Evolutionary conservation across 2,797 vertebrate genomes (phyloP), one percentile per base, ranked within the genome.

Genomic region (Threskiornis aethiopicus): DNA sequence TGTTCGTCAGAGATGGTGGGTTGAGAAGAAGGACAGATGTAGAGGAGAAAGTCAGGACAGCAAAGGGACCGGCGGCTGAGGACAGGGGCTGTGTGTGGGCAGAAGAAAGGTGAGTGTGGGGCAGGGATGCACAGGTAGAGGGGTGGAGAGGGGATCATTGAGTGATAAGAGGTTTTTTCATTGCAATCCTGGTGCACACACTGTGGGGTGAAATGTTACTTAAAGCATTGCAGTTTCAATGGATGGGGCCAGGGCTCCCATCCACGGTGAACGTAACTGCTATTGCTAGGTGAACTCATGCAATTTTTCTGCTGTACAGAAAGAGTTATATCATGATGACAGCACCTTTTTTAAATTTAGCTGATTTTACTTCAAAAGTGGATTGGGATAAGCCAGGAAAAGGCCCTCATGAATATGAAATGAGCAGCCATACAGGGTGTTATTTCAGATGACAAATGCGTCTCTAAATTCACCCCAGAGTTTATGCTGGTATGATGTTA

Each of bases 341-440:
- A 70, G 16, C 12, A 47, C 7, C 5, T 59, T 61, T 72, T 42
- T 7, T 1, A 57, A 35, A 58, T 70, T 6, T 29, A 47, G 6
- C 15, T 57, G n/a, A 8, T 84, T 89, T 93, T 58, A 35, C 22
- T 66, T 80, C 0, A 0, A 16, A 65, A 57, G 8, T 39, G 25
- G 19, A 59, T 51, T 33, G 13, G 61, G 59, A 41, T 42, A 61
- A 90, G 1, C 44, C 57, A 61, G 59, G 28, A 62, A 83, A 78
- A 75, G 8, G 1, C 26, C 29, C 26, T 21, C 3, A 4, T 21
- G 8, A 76, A 8, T 22, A 20, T 2, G 39, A 37, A 39, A 75
- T 6, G 28, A 62, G 31, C 21, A 52, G 22, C 72, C 3, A 0
- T 5, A 20, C 0, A 0, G 3, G 1, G 3, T 0, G 1, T 57